A percentile compares a stretch with the other conserved stretches of the same genome.
phyloP scores from a whole-genome alignment of 2,797 vertebrate genomes.

The Xerus rutilus region DNA sequence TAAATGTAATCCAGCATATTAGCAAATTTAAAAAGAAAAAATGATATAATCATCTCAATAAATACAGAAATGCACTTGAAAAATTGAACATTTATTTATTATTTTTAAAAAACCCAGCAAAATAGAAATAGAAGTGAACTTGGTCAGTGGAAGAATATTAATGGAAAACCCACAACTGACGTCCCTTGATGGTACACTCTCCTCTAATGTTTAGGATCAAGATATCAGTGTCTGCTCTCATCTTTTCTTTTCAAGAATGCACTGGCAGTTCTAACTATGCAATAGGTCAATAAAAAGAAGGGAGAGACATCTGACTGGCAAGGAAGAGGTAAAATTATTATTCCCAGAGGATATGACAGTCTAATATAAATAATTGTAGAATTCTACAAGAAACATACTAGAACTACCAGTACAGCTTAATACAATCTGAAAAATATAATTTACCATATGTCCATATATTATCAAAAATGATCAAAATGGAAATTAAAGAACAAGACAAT shows the following conservation, averaged over 20 bases:
- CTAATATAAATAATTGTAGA: background rate
- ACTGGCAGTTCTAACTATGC: background rate
- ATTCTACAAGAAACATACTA: background rate
- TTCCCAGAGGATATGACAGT: background rate
- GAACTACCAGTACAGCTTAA: background rate
- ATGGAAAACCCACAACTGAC: background rate
- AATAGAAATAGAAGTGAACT: background rate
- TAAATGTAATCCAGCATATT: background rate
- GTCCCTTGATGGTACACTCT: background rate
- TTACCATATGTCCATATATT: background rate
- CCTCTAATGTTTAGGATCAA: background rate
- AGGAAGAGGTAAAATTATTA: background rate
- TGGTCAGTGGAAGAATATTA: background rate
- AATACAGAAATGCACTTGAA: background rate
- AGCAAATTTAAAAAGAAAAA: conserved; percentile 2
- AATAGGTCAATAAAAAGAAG: background rate
- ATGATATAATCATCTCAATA: background rate
- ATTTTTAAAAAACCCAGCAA: background rate
- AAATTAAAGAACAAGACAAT: background rate
- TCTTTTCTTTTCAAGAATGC: background rate
- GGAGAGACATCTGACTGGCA: background rate
- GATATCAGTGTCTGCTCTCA: background rate
- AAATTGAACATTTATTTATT: background rate
- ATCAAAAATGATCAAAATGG: background rate
- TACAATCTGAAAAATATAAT: conserved; percentile 1